A percentile compares a stretch with the other conserved stretches of the same genome.
These are phyloP conservation scores for Bicyclus anynana DNA, from an alignment of 1,140 invertebrate species.

Conservation along the genomic window DNA sequence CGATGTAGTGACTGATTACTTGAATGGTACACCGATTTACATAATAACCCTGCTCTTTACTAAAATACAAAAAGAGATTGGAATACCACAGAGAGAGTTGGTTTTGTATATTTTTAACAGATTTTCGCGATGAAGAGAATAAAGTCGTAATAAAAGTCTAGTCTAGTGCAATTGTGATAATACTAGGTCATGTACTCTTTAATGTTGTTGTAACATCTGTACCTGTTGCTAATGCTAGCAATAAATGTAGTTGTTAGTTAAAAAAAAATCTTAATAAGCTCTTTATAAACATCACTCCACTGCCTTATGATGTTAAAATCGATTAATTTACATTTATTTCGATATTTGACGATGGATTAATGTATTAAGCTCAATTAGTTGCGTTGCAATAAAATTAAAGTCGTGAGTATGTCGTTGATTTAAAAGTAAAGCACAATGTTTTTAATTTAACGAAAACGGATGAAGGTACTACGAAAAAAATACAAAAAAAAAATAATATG, in stretches of 20 bases:
- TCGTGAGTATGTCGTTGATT: not conserved
- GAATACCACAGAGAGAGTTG: too few relatives aligned
- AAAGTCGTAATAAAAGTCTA: too few relatives aligned
- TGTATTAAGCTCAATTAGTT: not conserved
- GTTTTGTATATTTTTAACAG: too few relatives aligned
- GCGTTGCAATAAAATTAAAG: not conserved
- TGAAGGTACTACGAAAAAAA: not conserved
- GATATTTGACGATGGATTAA: not conserved
- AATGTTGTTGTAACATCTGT: conserved; percentile 19
- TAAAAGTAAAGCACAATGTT: conserved; percentile 12
- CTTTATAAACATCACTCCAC: conserved; percentile 18
- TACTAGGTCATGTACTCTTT: not conserved
- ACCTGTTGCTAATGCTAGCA: conserved; percentile 21
- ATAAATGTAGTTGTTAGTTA: conserved; percentile 5
- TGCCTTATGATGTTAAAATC: conserved; percentile 18
- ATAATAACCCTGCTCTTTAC: too few relatives aligned
- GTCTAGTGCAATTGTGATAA: not conserved
- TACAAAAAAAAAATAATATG: conserved; percentile 9
- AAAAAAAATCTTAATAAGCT: not conserved
- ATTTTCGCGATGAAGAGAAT: too few relatives aligned
- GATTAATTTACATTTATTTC: not conserved
- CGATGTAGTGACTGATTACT: too few relatives aligned
- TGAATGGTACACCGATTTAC: too few relatives aligned
- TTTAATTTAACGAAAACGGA: not conserved
- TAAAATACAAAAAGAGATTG: too few relatives aligned